These are phyloP conservation scores for Trinectes maculatus DNA, from an alignment of 2,113 vertebrate species.

Conservation along the genomic window DNA sequence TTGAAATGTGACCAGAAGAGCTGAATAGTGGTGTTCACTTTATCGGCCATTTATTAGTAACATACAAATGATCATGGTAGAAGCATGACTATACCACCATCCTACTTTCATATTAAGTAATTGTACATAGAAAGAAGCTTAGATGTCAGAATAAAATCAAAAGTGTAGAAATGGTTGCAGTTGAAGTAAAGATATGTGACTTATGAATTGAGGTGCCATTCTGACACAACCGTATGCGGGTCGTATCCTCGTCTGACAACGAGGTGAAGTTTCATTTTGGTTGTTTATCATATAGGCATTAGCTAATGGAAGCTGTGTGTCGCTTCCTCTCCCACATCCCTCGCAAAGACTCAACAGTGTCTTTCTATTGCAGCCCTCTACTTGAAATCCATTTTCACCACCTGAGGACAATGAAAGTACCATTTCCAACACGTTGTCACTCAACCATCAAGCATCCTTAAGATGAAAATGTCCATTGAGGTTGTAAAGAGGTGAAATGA, in stretches of 20 bases:
- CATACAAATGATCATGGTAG: conserved; percentile 71
- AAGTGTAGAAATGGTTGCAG: not conserved
- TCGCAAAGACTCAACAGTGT: conserved; percentile 59
- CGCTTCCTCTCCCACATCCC: conserved; percentile 61
- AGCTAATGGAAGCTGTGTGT: conserved; percentile 81
- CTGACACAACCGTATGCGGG: conserved; percentile 25
- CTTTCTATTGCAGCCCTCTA: conserved; percentile 68
- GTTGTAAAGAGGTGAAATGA: conserved; percentile 57
- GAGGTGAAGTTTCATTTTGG: conserved; percentile 66
- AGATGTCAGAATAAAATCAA: not conserved
- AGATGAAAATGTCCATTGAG: conserved; percentile 74
- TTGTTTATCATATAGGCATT: conserved; percentile 79
- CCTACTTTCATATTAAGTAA: conserved; percentile 39
- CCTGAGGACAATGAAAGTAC: conserved; percentile 74
- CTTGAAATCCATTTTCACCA: conserved; percentile 81
- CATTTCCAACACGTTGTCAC: conserved; percentile 62
- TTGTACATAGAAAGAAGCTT: not conserved
- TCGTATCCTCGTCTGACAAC: conserved; percentile 27
- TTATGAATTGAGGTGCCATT: conserved; percentile 25
- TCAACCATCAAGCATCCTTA: conserved; percentile 78
- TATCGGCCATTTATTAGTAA: conserved; percentile 76
- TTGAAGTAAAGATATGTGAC: conserved; percentile 35
- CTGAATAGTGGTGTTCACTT: conserved; percentile 47
- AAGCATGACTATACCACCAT: conserved; percentile 57
- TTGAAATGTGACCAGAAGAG: conserved; percentile 51